Evolutionary conservation across 2,113 vertebrate genomes (phyloP).

Genomic region (Henicopernis longicauda): DNA sequence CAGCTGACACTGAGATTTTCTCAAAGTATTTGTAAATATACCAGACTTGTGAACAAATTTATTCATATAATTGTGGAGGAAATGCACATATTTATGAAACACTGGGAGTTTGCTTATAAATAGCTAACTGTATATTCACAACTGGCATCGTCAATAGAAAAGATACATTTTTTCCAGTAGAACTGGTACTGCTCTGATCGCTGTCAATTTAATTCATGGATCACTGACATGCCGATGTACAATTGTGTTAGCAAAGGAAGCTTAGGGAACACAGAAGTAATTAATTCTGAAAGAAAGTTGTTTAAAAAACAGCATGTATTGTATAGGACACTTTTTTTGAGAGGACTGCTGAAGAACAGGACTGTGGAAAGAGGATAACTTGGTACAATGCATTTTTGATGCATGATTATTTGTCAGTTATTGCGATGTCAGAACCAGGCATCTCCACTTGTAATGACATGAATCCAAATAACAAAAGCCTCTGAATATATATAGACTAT

Average conservation of each 20-base stretch:
- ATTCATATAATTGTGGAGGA: not conserved
- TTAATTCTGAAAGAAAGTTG: not conserved
- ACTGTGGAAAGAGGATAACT: not conserved
- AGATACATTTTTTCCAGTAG: not conserved
- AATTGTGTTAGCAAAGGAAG: constrained; percentile 21
- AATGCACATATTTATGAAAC: not conserved
- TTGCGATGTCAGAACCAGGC: not conserved
- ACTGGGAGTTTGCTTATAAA: not conserved
- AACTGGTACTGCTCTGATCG: not conserved
- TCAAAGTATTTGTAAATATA: not conserved
- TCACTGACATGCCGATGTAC: not conserved
- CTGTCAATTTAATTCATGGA: constrained; percentile 45
- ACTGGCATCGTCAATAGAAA: not conserved
- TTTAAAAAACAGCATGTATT: not conserved
- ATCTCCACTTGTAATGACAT: not conserved
- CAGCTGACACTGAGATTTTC: not conserved
- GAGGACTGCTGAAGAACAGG: not conserved
- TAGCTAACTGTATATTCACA: constrained; percentile 1
- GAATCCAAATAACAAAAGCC: not conserved
- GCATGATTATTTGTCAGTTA: not conserved
- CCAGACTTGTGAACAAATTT: not conserved
- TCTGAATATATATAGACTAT: not conserved
- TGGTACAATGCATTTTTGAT: not conserved
- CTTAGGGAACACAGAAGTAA: not conserved
- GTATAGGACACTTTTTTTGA: not conserved